These are phyloP conservation scores for Drosophila mauritiana DNA, from an alignment of 1,140 invertebrate genomes.

Conservation along the genomic window DNA sequence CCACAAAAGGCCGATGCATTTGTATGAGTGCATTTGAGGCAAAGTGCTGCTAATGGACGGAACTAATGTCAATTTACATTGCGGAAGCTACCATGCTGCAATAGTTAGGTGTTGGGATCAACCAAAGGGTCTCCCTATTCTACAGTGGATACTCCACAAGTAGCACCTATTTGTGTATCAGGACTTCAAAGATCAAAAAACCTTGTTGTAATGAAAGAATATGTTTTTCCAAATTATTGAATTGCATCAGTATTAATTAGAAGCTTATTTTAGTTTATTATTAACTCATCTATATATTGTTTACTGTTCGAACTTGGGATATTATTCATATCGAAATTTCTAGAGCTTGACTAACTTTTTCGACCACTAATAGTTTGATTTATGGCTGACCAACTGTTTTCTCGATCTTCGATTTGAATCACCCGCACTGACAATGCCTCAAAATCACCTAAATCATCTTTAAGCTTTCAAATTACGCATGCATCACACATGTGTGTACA, in stretches of 20 bases:
- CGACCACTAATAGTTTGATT: not conserved
- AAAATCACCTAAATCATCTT: conserved; percentile 45
- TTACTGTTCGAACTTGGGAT: too few species aligned
- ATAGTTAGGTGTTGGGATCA: conserved; percentile 1
- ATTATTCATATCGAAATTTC: not conserved
- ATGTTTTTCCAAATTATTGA: too few species aligned
- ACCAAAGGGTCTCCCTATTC: not conserved
- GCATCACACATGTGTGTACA: conserved; percentile 26
- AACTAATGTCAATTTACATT: conserved; percentile 63
- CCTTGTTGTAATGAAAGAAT: too few species aligned
- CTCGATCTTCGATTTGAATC: conserved; percentile 10
- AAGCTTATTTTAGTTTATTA: not conserved
- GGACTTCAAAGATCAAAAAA: too few species aligned
- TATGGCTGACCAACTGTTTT: not conserved
- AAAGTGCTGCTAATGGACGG: conserved; percentile 67
- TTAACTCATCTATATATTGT: not conserved
- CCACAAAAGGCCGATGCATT: conserved; percentile 22
- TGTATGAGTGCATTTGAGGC: conserved; percentile 41
- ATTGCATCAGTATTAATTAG: too few species aligned
- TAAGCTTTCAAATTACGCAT: conserved; percentile 56
- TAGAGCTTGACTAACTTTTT: not conserved
- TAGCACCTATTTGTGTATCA: too few species aligned
- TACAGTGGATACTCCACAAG: not conserved
- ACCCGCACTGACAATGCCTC: conserved; percentile 26
- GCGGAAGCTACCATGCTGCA: not conserved